Conservation (phyloP, 2,797 vertebrate species). For the Gobionotothen gibberifrons region DNA sequence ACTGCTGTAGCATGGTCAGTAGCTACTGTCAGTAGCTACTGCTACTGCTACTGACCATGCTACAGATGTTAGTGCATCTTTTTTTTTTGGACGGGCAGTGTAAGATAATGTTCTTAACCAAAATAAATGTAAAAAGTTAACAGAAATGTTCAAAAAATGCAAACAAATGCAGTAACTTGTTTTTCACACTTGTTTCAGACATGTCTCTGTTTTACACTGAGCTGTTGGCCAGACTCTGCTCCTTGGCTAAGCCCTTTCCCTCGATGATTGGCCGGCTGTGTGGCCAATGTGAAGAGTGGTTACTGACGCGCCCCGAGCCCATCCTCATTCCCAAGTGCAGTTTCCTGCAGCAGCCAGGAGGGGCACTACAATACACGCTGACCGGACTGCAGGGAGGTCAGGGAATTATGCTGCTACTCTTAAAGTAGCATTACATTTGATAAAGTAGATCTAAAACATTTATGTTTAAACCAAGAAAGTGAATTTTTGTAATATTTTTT, state of each 20-base stretch:
- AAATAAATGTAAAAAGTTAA: not conserved
- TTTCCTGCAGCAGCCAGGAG: slow-evolving; percentile 86
- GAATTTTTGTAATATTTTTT: not conserved
- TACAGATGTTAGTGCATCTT: no score
- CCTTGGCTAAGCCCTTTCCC: slow-evolving; percentile 65
- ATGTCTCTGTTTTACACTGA: slow-evolving; percentile 80
- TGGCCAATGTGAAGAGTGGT: slow-evolving; percentile 82
- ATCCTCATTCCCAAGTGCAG: slow-evolving; percentile 81
- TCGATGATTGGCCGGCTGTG: slow-evolving; percentile 83
- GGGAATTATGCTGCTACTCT: not conserved
- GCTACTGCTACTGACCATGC: no score
- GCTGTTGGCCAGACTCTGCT: slow-evolving; percentile 82
- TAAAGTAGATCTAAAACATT: not conserved
- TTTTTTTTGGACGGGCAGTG: not conserved
- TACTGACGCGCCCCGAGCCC: slow-evolving; percentile 76
- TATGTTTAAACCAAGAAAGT: not conserved
- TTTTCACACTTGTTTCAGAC: slow-evolving; percentile 66
- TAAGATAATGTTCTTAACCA: not conserved
- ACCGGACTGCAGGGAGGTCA: slow-evolving; percentile 82
- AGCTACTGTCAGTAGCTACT: no score
- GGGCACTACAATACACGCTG: slow-evolving; percentile 77
- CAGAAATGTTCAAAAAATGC: not conserved
- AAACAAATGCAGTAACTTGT: not conserved
- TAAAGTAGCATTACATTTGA: not conserved
- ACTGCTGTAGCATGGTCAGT: no score